These are phyloP conservation scores for Bathynomus jamesi DNA, from an alignment of 1,140 invertebrate genomes.

Conservation along the genomic window DNA sequence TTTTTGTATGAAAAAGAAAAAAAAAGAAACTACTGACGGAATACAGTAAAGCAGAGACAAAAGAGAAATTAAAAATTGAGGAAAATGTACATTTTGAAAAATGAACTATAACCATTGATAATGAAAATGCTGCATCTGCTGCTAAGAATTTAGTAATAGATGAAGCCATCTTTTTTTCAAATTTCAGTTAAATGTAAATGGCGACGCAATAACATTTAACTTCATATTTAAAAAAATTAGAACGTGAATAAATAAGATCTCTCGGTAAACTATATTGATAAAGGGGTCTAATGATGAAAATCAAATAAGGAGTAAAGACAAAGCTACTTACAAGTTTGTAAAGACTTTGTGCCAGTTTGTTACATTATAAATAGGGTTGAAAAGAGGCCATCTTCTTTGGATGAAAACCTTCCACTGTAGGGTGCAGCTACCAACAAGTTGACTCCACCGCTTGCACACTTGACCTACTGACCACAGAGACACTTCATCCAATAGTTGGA, in stretches of 20 bases:
- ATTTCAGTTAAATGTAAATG: slow-evolving; percentile 17
- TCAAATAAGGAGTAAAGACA: too few relatives aligned
- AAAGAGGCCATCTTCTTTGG: slow-evolving; percentile 70
- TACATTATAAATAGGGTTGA: slow-evolving; percentile 58
- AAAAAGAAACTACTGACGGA: background rate
- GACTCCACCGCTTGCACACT: slow-evolving; percentile 75
- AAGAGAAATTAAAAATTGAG: background rate
- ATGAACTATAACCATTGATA: too few relatives aligned
- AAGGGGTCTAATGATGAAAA: too few relatives aligned
- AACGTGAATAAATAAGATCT: background rate
- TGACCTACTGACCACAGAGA: slow-evolving; percentile 77
- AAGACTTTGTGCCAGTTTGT: slow-evolving; percentile 72
- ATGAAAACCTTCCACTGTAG: slow-evolving; percentile 62
- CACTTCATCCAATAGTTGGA: slow-evolving; percentile 82
- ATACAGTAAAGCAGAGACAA: background rate
- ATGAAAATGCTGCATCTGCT: too few relatives aligned
- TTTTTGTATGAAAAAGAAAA: too few relatives aligned
- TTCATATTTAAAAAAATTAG: slow-evolving; percentile 7
- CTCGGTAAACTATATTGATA: too few relatives aligned
- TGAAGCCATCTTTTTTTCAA: background rate
- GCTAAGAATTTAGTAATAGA: background rate
- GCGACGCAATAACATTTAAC: slow-evolving; percentile 42
- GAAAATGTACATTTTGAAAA: too few relatives aligned
- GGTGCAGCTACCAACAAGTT: slow-evolving; percentile 55
- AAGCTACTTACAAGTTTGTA: slow-evolving; percentile 43